phyloP scores from a whole-genome alignment of 1,140 invertebrate species.

The Drosophila tristis region DNA sequence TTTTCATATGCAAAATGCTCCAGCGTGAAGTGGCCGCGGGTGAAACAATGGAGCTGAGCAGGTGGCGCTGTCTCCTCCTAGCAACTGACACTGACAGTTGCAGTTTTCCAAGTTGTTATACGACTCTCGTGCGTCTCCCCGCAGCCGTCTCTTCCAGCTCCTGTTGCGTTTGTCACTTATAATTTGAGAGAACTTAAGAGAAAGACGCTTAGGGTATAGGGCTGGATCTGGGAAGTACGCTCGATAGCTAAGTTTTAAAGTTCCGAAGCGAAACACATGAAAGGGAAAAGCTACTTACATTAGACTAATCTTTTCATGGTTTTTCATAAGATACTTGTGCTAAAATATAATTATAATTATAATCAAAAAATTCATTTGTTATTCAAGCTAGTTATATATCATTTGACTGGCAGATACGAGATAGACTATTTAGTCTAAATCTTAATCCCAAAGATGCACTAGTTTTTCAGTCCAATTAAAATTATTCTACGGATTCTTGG shows the following conservation, averaged over 20 bases:
- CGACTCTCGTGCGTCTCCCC: conserved; percentile 24
- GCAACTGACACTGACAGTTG: conserved; percentile 63
- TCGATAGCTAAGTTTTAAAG: conserved; percentile 24
- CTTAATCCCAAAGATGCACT: too few relatives aligned
- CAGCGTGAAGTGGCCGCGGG: conserved; percentile 8
- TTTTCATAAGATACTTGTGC: too few relatives aligned
- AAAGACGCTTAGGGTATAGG: conserved; percentile 22
- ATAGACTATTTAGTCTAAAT: too few relatives aligned
- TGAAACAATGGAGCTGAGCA: conserved; percentile 26
- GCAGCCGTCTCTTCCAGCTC: background rate
- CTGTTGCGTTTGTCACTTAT: conserved; percentile 53
- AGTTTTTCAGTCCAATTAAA: too few relatives aligned
- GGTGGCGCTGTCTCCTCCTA: conserved; percentile 46
- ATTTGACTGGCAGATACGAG: too few relatives aligned
- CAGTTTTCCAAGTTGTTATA: conserved; percentile 64
- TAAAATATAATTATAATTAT: too few relatives aligned
- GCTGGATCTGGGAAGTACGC: conserved; percentile 16
- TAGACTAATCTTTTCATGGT: too few relatives aligned
- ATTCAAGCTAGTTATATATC: too few relatives aligned
- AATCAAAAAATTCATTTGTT: too few relatives aligned
- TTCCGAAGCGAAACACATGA: background rate
- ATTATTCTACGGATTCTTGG: too few relatives aligned
- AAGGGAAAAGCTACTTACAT: background rate
- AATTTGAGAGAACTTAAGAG: conserved; percentile 46
- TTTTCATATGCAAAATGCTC: conserved; percentile 64